Conservation (phyloP, 2,888 invertebrate species). For the Balanococcus diminutus region DNA sequence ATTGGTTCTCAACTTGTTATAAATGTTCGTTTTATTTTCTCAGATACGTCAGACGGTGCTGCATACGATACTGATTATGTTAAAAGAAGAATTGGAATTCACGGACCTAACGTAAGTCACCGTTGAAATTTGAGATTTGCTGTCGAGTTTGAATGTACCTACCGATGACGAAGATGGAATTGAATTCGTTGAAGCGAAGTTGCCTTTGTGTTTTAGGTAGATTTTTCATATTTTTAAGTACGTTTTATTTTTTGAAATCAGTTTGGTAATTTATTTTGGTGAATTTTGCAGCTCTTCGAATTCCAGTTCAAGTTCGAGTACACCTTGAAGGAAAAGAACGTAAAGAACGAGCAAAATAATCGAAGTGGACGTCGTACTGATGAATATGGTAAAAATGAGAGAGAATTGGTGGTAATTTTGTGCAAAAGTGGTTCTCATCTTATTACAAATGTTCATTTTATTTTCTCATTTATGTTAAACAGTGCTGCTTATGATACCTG, state of each 20-base stretch:
- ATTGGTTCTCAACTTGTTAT: neutral
- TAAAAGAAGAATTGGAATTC: constrained; percentile 70
- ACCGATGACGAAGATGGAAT: too few species aligned
- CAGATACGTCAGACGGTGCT: constrained; percentile 59
- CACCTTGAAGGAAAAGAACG: neutral
- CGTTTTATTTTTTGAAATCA: too few species aligned
- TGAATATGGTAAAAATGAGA: neutral
- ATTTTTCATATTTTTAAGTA: too few species aligned
- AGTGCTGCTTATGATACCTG: constrained; percentile 70
- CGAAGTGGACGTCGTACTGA: neutral
- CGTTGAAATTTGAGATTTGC: too few species aligned
- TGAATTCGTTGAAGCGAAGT: too few species aligned
- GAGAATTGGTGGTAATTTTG: too few species aligned
- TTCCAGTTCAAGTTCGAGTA: neutral
- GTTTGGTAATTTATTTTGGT: neutral
- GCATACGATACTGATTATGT: constrained; percentile 73
- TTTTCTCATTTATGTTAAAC: constrained; percentile 50
- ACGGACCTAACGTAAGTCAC: too few species aligned
- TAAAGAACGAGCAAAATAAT: neutral
- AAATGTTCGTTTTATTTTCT: neutral
- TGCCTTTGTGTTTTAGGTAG: too few species aligned
- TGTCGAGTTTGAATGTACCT: too few species aligned
- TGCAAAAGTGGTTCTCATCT: neutral
- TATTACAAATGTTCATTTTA: neutral
- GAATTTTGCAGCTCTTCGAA: neutral